Base-by-base conservation (phyloP, 2,888 invertebrate species). In the Aproaerema taeniolella region DNA sequence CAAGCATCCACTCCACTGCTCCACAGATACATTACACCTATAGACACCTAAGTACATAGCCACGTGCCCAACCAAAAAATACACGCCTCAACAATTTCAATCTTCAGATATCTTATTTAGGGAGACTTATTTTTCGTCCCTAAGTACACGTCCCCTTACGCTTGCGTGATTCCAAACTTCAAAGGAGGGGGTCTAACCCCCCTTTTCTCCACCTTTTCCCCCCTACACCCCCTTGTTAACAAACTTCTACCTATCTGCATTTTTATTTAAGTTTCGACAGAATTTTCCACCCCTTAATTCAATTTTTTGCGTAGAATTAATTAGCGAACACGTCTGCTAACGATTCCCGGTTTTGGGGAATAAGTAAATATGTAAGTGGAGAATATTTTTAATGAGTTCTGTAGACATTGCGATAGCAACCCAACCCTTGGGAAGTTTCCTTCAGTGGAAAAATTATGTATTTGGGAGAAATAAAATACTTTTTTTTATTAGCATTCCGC, bases 221-320 rank as follows among this genome's bases (percentile, higher is more conserved):
- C n/a, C n/a, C 10, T 12, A 26, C 35, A n/a, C 35, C 35, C 28
- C 71, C 76, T 79, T 61, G 64, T 66, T 67, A 69, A 54, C 61
- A 61, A 67, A 67, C 62, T 68, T 70, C 60, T 61, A 67, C 65
- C 70, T 65, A 71, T 71, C 69, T 67, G 67, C 67, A 72, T 83
- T 82, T 82, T 82, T 79, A 80, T 80, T 81, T 78, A 80, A 83
- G 82, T 81, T 82, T 79, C 76, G 67, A 61, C 69, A 70, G 76
- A 77, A 69, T 68, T 72, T 68, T 63, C 70, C 67, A 70, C 71
- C 79, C 73, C 73, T 69, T 68, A 73, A 76, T 79, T 68, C 61
- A 73, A 74, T 68, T 67, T 68, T 64, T 68, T 61, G 58, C 60
- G 58, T 46, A 43, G 60, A 67, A 73, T 72, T 73, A 71, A 73